These are phyloP conservation scores for Sarcophaga carnaria DNA, from an alignment of 2,888 invertebrate genomes.

Conservation along the genomic window DNA sequence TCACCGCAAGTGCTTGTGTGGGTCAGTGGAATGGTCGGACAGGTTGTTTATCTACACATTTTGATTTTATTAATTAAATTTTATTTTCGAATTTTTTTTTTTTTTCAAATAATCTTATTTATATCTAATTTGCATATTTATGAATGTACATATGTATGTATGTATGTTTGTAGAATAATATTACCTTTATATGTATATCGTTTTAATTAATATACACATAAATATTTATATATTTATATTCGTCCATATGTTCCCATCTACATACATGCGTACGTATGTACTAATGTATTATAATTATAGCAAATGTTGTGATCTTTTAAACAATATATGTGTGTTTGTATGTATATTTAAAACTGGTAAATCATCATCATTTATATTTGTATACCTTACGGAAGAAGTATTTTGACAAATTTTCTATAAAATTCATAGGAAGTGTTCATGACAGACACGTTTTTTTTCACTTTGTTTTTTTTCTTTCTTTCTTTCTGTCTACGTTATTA, in stretches of 20 bases:
- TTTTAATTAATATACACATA: too few relatives aligned
- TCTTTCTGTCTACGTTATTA: neutral
- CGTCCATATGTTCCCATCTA: neutral
- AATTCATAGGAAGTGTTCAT: constrained; percentile 42
- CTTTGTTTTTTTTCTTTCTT: neutral
- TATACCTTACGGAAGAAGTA: constrained; percentile 27
- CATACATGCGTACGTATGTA: neutral
- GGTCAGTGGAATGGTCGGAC: neutral
- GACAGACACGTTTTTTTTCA: constrained; percentile 33
- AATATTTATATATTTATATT: too few relatives aligned
- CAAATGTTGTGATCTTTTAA: too few relatives aligned
- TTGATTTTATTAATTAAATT: neutral
- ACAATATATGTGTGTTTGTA: too few relatives aligned
- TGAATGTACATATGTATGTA: too few relatives aligned
- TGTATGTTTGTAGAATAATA: too few relatives aligned
- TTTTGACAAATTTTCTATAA: constrained; percentile 22
- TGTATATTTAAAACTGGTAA: neutral
- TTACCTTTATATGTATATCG: too few relatives aligned
- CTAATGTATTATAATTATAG: too few relatives aligned
- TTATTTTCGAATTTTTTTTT: neutral
- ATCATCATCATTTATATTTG: constrained; percentile 12
- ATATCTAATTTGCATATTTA: too few relatives aligned
- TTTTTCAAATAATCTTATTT: too few relatives aligned
- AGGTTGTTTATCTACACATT: neutral
- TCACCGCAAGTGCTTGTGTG: neutral